A percentile compares a stretch with the other conserved stretches of the same genome.
Evolutionary conservation across 2,888 invertebrate genomes (phyloP).

Genomic region (Timema cristinae): DNA sequence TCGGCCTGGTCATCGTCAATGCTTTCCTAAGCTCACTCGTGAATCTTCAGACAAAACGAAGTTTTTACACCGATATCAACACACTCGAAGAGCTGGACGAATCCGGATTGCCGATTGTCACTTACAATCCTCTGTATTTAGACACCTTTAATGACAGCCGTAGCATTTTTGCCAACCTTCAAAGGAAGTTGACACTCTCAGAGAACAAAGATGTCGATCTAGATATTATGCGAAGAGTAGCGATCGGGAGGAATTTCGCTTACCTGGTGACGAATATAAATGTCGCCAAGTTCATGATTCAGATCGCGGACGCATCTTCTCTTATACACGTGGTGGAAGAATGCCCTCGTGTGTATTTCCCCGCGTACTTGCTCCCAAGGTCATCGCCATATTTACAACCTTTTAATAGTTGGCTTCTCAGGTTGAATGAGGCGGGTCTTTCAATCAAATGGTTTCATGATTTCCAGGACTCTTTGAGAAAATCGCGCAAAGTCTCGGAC

Average conservation of each 20-base stretch:
- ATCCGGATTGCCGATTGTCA: slow-evolving; percentile 43
- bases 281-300: too few relatives aligned
- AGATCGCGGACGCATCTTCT: too few relatives aligned
- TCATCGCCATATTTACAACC: slow-evolving; percentile 4
- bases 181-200: too few relatives aligned
- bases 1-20: slow-evolving; percentile 44
- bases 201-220: too few relatives aligned
- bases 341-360: slow-evolving; percentile 16
- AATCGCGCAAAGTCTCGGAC: too few relatives aligned
- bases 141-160: slow-evolving; percentile 40
- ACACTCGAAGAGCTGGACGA: slow-evolving; percentile 45
- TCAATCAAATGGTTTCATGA: background rate
- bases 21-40: slow-evolving; percentile 46
- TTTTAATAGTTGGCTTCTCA: background rate
- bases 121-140: slow-evolving; percentile 39
- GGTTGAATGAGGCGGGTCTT: slow-evolving; percentile 7
- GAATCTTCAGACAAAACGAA: slow-evolving; percentile 44
- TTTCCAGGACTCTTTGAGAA: too few relatives aligned
- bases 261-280: too few relatives aligned
- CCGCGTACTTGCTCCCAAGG: slow-evolving; percentile 13
- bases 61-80: slow-evolving; percentile 46
- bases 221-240: too few relatives aligned
- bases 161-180: too few relatives aligned
- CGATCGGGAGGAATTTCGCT: too few relatives aligned
- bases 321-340: background rate